Evolutionary conservation across 2,888 invertebrate species (phyloP), one percentile per base, ranked within the genome.

Genomic region (Lasioglossum morio): DNA sequence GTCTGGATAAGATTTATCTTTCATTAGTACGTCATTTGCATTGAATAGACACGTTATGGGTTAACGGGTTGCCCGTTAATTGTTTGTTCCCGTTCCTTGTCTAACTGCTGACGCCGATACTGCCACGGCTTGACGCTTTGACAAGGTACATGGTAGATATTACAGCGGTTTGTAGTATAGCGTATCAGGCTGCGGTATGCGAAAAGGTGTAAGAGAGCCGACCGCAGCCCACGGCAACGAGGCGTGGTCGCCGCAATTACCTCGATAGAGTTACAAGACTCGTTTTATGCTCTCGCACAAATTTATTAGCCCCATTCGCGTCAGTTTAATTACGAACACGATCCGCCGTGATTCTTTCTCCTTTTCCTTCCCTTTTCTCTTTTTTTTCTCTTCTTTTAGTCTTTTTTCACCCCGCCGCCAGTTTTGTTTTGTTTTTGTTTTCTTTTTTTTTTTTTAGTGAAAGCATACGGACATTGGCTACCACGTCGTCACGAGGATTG

Each of bases 201-300:
- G 90, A 89, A 90, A 92, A 92, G 91, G 91, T 92, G 92, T 90
- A 92, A 93, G 91, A 93, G 91, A 88, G 79, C 87, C 88, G 86
- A 90, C 87, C 85, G 87, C 88, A 90, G 91, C 91, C 91, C 87
- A 90, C 91, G 91, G 92, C 92, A 89, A 88, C 91, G 92, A 93
- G 94, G 94, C 93, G 94, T 94, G 94, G 94, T 92, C 92, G 89
- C 87, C 79, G 92, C 93, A 94, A 94, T 94, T 94, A 93, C 92
- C 93, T 92, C 91, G 93, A 94, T 94, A 94, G 92, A 94, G 93
- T 93, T 94, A 93, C 93, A 94, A 94, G 93, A 92, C 93, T 93
- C 92, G 93, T 92, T 94, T 94, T 93, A 91, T 92, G 92, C 92
- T 82, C 84, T 91, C 89, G 91, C 92, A 90, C 92, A 90, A 94